Evolutionary conservation across 2,113 vertebrate genomes (phyloP).

Genomic region (Nansenia antarctica): DNA sequence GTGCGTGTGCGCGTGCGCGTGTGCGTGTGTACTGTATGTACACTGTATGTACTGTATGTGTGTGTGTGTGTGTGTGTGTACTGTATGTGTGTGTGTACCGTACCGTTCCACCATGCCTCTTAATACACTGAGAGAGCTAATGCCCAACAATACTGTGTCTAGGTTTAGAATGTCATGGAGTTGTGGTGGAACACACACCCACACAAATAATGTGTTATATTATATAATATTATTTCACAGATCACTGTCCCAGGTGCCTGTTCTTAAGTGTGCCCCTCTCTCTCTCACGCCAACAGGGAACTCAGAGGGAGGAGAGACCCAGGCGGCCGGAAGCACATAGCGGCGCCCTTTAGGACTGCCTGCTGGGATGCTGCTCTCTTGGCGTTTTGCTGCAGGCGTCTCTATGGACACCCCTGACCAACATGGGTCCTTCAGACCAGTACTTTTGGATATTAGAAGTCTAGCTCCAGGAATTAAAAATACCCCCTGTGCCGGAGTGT

Average conservation of each 20-base stretch:
- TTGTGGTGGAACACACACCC: too few species aligned
- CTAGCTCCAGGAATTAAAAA: conserved; percentile 74
- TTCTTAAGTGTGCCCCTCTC: not conserved
- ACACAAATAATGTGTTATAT: too few species aligned
- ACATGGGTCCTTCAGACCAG: conserved; percentile 76
- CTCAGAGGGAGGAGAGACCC: conserved; percentile 84
- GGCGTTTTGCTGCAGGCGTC: conserved; percentile 76
- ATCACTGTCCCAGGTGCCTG: not conserved
- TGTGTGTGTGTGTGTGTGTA: too few species aligned
- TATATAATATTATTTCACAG: not conserved
- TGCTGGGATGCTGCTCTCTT: conserved; percentile 77
- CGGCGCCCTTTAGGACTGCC: conserved; percentile 66
- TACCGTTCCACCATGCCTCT: too few species aligned
- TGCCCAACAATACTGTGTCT: too few species aligned
- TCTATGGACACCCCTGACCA: conserved; percentile 80
- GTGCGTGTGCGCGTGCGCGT: too few species aligned
- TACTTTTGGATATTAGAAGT: conserved; percentile 80
- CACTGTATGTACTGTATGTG: too few species aligned
- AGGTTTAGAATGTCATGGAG: too few species aligned
- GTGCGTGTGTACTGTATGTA: too few species aligned
- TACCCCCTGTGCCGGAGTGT: conserved; percentile 79
- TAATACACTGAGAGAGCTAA: too few species aligned
- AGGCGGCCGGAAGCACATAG: conserved; percentile 92
- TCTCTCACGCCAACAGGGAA: conserved; percentile 75
- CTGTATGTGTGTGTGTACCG: too few species aligned